Conservation (phyloP, 2,113 vertebrate species). For the Psephotus haematonotus region DNA sequence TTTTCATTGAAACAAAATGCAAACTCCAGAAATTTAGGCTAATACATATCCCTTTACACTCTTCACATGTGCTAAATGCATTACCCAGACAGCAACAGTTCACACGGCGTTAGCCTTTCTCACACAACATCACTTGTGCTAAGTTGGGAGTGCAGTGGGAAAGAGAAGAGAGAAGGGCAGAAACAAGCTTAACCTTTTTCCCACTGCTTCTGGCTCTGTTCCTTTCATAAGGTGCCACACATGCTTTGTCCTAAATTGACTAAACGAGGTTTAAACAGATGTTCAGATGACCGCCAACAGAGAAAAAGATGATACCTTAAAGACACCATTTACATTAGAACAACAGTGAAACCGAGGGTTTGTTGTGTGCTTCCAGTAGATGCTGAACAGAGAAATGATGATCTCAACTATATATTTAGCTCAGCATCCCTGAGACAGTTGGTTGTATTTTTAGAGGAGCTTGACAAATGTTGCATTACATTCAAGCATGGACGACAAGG, state of each 20-base stretch:
- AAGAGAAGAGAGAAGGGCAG: background rate
- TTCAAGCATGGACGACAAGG: background rate
- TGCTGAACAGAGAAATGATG: conserved; percentile 3
- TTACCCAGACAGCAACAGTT: background rate
- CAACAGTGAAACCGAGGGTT: background rate
- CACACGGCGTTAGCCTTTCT: background rate
- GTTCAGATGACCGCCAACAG: background rate
- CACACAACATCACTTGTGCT: background rate
- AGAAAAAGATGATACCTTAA: background rate
- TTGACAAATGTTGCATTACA: conserved; percentile 59
- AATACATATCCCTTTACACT: background rate
- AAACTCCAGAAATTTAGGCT: background rate
- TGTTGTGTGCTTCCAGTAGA: background rate
- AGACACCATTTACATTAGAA: background rate
- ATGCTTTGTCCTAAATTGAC: background rate
- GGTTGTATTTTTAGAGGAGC: conserved; percentile 60
- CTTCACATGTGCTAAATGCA: rapidly evolving
- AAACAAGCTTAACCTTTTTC: background rate
- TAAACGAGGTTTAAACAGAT: background rate
- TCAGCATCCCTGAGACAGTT: conserved; percentile 44
- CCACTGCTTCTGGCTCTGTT: background rate
- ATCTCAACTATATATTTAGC: conserved; percentile 59
- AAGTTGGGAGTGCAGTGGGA: background rate
- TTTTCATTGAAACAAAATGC: background rate
- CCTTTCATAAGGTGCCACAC: background rate